A percentile compares a stretch with the other conserved stretches of the same genome.
These are phyloP conservation scores for Burhinus oedicnemus DNA, from an alignment of 2,113 vertebrate genomes.

Conservation along the genomic window DNA sequence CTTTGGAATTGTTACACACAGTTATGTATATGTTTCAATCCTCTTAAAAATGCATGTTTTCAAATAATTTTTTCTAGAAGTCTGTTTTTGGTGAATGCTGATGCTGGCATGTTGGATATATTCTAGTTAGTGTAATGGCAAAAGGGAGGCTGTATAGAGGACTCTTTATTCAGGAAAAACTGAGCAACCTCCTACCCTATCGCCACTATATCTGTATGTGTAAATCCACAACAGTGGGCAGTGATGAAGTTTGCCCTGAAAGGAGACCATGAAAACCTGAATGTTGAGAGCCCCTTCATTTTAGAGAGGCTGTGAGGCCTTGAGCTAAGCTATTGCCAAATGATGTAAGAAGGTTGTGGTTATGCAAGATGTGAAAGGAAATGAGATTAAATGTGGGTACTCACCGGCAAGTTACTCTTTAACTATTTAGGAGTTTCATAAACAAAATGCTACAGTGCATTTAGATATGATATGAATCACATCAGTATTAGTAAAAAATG, in stretches of 20 bases:
- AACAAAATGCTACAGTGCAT: not conserved
- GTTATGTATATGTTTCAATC: not conserved
- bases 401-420: not conserved
- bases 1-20: not conserved
- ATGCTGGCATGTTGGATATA: not conserved
- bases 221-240: not conserved
- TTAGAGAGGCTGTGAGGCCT: not conserved
- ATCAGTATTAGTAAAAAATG: not conserved
- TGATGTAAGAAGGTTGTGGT: not conserved
- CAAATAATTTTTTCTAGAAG: not conserved
- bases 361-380: not conserved
- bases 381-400: not conserved
- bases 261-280: not conserved
- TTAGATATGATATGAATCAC: not conserved
- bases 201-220: accelerated
- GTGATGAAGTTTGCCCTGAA: not conserved
- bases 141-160: not conserved
- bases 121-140: not conserved
- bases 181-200: not conserved
- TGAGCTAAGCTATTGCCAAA: not conserved
- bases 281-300: not conserved
- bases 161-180: not conserved
- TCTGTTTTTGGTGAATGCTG: not conserved
- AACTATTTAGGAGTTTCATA: not conserved
- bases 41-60: not conserved